These are phyloP conservation scores for Liposcelis brunnea DNA, from an alignment of 2,888 invertebrate genomes.

Conservation along the genomic window DNA sequence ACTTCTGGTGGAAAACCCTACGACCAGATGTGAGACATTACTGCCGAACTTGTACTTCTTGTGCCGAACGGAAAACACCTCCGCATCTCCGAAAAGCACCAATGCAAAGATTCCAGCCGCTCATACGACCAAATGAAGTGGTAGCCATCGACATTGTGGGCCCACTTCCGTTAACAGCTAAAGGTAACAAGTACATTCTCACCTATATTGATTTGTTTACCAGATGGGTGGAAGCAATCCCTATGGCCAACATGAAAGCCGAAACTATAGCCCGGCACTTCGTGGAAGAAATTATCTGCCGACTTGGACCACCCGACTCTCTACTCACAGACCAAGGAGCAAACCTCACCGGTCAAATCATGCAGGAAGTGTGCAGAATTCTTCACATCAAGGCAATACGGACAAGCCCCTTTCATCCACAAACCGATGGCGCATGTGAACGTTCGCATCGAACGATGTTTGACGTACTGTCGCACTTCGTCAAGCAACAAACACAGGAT, in stretches of 20 bases:
- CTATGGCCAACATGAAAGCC: not conserved
- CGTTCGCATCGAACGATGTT: constrained; percentile 16
- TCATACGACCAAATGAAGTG: constrained; percentile 12
- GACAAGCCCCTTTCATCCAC: constrained; percentile 21
- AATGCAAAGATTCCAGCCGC: not conserved
- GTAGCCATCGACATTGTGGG: constrained; percentile 15
- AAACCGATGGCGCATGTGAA: constrained; percentile 21
- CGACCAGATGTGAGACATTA: not conserved
- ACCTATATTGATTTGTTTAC: too few relatives aligned
- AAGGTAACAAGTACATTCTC: constrained; percentile 15
- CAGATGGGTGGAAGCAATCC: too few relatives aligned
- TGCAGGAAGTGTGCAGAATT: constrained; percentile 18
- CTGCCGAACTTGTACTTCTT: not conserved
- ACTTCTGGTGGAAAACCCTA: not conserved
- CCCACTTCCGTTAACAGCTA: constrained; percentile 13
- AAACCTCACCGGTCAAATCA: constrained; percentile 15
- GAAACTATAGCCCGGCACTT: constrained; percentile 16
- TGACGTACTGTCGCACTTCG: not conserved
- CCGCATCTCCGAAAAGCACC: not conserved
- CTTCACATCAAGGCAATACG: constrained; percentile 21
- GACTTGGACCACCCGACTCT: constrained; percentile 14
- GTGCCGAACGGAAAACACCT: constrained; percentile 1
- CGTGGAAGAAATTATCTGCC: constrained; percentile 15
- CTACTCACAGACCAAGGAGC: constrained; percentile 17
- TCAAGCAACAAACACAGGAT: not conserved